phyloP scores from a whole-genome alignment of 2,888 invertebrate species.

The Melanargia galathea region DNA sequence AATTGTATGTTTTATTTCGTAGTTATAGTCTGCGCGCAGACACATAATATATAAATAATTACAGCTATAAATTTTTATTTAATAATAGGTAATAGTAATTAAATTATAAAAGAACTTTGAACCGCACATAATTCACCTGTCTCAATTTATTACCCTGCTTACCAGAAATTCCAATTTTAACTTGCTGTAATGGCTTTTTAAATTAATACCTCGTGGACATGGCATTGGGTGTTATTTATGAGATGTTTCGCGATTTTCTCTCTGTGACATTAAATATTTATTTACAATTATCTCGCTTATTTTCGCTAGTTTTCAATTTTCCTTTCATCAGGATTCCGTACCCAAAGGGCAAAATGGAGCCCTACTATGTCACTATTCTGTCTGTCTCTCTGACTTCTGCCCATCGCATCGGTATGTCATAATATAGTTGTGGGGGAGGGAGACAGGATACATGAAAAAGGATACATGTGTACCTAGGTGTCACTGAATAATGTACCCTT shows the following conservation, averaged over 20 bases:
- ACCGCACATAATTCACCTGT: conserved; percentile 55
- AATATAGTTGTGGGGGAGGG: too few relatives aligned
- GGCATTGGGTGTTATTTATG: conserved; percentile 62
- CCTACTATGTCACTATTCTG: too few relatives aligned
- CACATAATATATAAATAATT: background rate
- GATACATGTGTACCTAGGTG: too few relatives aligned
- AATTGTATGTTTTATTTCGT: background rate
- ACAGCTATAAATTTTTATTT: background rate
- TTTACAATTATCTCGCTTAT: conserved; percentile 20
- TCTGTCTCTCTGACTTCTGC: too few relatives aligned
- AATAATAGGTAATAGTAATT: conserved; percentile 14
- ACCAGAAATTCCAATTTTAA: conserved; percentile 65
- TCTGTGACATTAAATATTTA: conserved; percentile 25
- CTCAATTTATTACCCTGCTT: conserved; percentile 61
- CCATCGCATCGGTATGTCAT: too few relatives aligned
- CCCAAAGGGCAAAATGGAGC: too few relatives aligned
- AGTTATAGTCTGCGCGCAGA: background rate
- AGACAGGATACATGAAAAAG: too few relatives aligned
- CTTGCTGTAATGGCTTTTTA: conserved; percentile 67
- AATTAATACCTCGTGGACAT: conserved; percentile 65
- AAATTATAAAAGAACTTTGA: conserved; percentile 33
- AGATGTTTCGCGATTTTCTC: conserved; percentile 38
- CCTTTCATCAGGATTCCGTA: background rate
- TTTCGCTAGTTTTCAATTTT: background rate
- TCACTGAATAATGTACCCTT: too few relatives aligned